These are phyloP conservation scores for Genyomyrus donnyi DNA, from an alignment of 2,113 vertebrate species.

Conservation along the genomic window DNA sequence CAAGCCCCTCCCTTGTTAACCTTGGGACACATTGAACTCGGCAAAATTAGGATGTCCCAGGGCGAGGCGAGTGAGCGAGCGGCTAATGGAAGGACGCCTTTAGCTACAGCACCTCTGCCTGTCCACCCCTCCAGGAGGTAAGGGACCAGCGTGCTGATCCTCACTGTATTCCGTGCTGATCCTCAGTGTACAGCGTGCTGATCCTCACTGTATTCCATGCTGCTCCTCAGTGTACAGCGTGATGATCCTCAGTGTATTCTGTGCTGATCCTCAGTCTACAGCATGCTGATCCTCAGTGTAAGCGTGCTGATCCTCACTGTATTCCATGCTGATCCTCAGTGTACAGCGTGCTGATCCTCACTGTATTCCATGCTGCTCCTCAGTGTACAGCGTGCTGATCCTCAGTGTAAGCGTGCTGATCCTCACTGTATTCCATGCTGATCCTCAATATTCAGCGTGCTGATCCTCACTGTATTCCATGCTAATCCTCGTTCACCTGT, in stretches of 20 bases:
- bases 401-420: background rate
- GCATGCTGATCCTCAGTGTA: background rate
- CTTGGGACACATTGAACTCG: background rate
- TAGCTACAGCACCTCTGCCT: background rate
- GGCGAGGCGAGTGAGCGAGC: background rate
- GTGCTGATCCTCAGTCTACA: background rate
- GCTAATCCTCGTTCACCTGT: background rate
- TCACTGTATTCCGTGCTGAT: background rate
- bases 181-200: too few species aligned
- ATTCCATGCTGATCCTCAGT: background rate
- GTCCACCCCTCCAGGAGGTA: background rate
- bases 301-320: too few species aligned
- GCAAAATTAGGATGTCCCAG: background rate
- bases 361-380: background rate
- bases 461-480: background rate
- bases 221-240: too few species aligned
- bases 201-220: too few species aligned
- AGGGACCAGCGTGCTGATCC: background rate
- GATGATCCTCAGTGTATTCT: too few species aligned
- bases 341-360: too few species aligned
- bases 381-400: background rate
- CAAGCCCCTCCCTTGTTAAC: background rate
- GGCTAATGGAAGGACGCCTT: background rate
- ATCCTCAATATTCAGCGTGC: background rate
- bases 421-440: background rate